Percentiles rank a stretch among this genome's conserved stretches.
These are phyloP conservation scores for Nasonia vitripennis DNA, from an alignment of 1,140 invertebrate species.

Conservation along the genomic window DNA sequence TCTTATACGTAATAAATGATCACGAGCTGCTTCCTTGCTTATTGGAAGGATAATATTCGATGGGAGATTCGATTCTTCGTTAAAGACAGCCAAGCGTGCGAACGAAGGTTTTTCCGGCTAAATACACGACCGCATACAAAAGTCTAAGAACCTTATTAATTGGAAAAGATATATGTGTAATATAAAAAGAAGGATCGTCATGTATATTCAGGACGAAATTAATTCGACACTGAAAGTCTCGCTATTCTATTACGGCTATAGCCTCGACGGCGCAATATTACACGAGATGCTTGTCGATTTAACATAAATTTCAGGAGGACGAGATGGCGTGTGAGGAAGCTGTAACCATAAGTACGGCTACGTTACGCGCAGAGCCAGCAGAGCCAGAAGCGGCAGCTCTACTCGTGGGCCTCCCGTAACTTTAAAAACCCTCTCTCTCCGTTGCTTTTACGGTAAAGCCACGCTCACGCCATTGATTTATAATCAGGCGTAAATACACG, in stretches of 20 bases:
- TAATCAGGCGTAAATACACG: background rate
- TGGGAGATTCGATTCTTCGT: background rate
- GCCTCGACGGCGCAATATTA: background rate
- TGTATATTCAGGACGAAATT: conserved; percentile 25
- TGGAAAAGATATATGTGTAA: background rate
- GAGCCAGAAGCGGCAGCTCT: background rate
- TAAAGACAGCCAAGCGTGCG: background rate
- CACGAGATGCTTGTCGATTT: conserved; percentile 38
- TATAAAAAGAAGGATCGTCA: background rate
- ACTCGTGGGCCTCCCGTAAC: background rate
- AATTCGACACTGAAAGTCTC: conserved; percentile 17
- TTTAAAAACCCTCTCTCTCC: background rate
- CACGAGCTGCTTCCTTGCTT: background rate
- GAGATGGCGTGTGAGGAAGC: conserved; percentile 60
- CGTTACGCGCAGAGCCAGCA: background rate
- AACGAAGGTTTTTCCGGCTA: no score
- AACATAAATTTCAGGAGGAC: conserved; percentile 31
- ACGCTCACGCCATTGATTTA: background rate
- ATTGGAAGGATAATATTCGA: no score
- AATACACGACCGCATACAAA: background rate
- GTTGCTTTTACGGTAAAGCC: background rate
- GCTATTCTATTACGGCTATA: conserved; percentile 18
- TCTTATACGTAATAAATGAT: background rate
- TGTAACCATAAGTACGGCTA: conserved; percentile 55
- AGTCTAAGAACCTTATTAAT: background rate